A percentile compares a stretch with the other conserved stretches of the same genome.
Conservation (phyloP, 2,113 vertebrate genomes). For the Dicentrarchus labrax region DNA sequence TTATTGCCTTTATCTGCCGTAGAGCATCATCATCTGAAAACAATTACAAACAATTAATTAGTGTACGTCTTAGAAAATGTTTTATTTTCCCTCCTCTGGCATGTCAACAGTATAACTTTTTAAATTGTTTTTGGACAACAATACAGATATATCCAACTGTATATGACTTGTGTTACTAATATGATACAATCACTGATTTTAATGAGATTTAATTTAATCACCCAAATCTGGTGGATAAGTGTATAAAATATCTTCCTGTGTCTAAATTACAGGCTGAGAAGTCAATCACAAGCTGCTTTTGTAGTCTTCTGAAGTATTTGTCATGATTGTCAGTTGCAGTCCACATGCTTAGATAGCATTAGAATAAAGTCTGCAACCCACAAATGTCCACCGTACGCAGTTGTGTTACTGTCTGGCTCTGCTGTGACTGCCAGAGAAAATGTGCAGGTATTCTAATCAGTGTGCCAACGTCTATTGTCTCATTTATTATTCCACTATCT, state of each 20-base stretch:
- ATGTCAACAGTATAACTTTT: not conserved
- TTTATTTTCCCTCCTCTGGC: not conserved
- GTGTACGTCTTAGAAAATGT: not conserved
- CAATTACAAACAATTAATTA: not conserved
- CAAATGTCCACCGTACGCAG: slow-evolving; percentile 13
- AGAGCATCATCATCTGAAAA: not conserved
- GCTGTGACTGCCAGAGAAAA: slow-evolving; percentile 5
- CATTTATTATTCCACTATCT: slow-evolving; percentile 2
- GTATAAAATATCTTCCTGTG: not conserved
- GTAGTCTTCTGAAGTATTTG: not conserved
- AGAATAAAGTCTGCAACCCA: too few relatives aligned
- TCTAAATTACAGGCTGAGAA: not conserved
- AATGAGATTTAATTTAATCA: not conserved
- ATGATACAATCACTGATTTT: not conserved
- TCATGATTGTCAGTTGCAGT: not conserved
- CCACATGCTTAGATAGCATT: not conserved
- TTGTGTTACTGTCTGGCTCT: slow-evolving; percentile 22
- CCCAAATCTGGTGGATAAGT: too few relatives aligned
- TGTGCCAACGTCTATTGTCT: not conserved
- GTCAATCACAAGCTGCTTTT: not conserved
- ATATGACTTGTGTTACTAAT: not conserved
- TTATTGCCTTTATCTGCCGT: not conserved
- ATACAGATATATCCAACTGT: not conserved
- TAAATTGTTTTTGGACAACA: not conserved
- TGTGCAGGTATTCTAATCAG: not conserved